Conservation (phyloP, 2,797 vertebrate genomes). For the Furcifer pardalis region DNA sequence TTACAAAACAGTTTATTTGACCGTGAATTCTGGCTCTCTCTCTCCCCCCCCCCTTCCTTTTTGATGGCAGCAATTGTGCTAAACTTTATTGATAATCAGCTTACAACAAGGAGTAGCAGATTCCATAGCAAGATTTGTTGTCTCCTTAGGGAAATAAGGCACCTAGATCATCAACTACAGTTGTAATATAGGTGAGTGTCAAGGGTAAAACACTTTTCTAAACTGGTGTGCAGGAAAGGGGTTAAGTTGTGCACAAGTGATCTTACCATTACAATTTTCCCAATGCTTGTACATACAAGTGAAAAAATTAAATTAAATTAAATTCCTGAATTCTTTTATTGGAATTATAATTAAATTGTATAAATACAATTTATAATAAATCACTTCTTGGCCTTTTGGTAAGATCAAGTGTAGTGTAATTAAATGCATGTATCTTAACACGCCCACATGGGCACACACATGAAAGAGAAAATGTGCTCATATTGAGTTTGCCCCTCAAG, state of each 20-base stretch:
- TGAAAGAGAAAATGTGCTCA: background rate
- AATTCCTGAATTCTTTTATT: conserved; percentile 20
- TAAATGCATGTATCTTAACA: background rate
- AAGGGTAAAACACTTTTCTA: conserved; percentile 66
- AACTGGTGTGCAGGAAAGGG: conserved; percentile 47
- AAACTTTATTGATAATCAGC: conserved; percentile 78
- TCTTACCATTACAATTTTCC: too few relatives aligned
- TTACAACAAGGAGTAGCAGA: conserved; percentile 63
- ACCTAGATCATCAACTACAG: conserved; percentile 64
- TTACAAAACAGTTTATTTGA: conserved; percentile 68
- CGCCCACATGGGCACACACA: background rate
- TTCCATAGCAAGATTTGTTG: conserved; percentile 72
- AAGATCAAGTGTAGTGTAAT: too few relatives aligned
- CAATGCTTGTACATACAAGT: too few relatives aligned
- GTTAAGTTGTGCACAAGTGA: conserved; percentile 43
- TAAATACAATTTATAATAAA: too few relatives aligned
- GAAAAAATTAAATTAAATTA: too few relatives aligned
- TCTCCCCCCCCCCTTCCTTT: conserved; percentile 42
- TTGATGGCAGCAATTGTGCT: conserved; percentile 70
- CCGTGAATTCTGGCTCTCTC: conserved; percentile 74
- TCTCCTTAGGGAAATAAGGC: conserved; percentile 72
- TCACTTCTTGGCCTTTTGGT: too few relatives aligned
- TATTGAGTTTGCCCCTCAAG: background rate
- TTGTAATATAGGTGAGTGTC: conserved; percentile 70
- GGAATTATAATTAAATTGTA: conserved; percentile 40